Conservation (phyloP, 2,888 invertebrate genomes). For the Hydrotaea diabolus region DNA sequence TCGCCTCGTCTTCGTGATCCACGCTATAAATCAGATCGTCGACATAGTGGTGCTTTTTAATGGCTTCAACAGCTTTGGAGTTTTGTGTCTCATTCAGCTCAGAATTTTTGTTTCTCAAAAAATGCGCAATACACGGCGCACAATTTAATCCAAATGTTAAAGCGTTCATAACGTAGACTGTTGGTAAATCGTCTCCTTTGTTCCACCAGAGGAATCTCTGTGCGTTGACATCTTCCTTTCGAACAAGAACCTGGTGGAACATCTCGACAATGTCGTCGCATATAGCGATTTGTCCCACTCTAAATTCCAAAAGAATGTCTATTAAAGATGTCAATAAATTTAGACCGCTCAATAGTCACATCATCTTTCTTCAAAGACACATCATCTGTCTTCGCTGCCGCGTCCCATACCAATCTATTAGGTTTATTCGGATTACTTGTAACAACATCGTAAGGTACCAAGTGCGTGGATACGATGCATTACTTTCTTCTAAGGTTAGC, state of each 20-base stretch:
- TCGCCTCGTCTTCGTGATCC: too few relatives aligned
- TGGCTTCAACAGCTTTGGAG: too few relatives aligned
- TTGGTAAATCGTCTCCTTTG: neutral
- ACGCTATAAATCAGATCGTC: too few relatives aligned
- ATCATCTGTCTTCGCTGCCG: conserved; percentile 33
- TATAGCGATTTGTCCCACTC: neutral
- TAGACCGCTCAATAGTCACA: conserved; percentile 14
- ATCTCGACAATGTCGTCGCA: conserved; percentile 11
- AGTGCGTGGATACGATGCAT: too few relatives aligned
- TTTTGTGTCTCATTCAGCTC: too few relatives aligned
- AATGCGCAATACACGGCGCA: too few relatives aligned
- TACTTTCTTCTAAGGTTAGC: neutral
- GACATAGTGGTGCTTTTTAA: too few relatives aligned
- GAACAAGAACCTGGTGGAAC: neutral
- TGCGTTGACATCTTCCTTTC: neutral
- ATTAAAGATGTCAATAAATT: conserved; percentile 32
- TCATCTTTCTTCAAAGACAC: conserved; percentile 37
- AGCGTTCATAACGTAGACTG: too few relatives aligned
- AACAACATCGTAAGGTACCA: neutral
- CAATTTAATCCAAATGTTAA: too few relatives aligned
- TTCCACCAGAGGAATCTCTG: neutral
- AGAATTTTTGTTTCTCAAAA: too few relatives aligned
- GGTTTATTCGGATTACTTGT: conserved; percentile 66
- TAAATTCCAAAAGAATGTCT: neutral
- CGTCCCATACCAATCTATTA: conserved; percentile 44